These are phyloP conservation scores for Bolinopsis microptera DNA, from an alignment of 37 sponge, comb jelly and placozoan genomes.

Conservation along the genomic window DNA sequence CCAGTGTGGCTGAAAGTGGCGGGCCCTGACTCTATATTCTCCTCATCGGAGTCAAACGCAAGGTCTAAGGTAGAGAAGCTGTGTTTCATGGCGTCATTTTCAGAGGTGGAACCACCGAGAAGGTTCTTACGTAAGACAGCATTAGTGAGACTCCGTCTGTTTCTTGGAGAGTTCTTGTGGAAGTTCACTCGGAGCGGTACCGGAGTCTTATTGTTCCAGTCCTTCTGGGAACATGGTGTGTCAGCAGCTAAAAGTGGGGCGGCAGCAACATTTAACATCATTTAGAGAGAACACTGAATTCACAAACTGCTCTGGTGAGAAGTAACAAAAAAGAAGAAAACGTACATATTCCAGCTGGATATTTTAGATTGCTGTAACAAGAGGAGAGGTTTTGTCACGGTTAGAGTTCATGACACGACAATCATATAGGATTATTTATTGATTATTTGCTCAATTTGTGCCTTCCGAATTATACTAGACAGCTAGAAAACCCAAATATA, in stretches of 20 bases:
- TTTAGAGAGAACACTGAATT: too few relatives aligned
- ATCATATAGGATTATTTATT: too few relatives aligned
- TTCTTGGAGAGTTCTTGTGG: background rate
- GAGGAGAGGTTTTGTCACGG: too few relatives aligned
- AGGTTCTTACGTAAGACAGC: background rate
- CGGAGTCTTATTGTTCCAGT: background rate
- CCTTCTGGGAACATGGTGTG: background rate
- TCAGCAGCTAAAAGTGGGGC: too few relatives aligned
- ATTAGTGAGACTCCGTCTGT: background rate
- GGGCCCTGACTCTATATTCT: background rate
- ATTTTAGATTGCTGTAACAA: too few relatives aligned
- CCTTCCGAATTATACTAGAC: background rate
- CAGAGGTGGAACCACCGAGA: background rate
- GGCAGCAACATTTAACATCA: too few relatives aligned
- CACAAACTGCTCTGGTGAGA: too few relatives aligned
- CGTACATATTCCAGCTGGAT: too few relatives aligned
- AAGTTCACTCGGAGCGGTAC: background rate
- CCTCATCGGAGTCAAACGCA: background rate
- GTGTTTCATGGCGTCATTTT: background rate
- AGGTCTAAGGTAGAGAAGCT: conserved; percentile 1
- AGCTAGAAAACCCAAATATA: background rate
- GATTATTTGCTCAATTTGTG: too few relatives aligned
- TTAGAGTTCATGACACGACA: too few relatives aligned
- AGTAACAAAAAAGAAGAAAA: too few relatives aligned
- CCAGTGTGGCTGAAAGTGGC: background rate